Evolutionary conservation across 2,113 vertebrate species (phyloP), one percentile per base, ranked within the genome.

Genomic region (Indicator indicator): DNA sequence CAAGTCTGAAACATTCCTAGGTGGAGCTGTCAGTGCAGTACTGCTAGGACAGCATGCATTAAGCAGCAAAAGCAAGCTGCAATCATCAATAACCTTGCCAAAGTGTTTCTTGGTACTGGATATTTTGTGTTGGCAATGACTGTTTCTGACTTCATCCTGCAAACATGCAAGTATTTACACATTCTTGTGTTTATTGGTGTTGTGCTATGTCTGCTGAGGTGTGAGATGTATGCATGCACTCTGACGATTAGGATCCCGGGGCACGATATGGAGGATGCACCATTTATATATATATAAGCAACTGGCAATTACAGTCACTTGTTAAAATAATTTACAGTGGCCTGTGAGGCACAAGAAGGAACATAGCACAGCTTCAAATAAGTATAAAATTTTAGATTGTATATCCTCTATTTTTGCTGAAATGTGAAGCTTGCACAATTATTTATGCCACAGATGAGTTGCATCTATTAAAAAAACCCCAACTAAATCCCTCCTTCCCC

Each of bases 261-360:
- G 58, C 83, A 93, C 76, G 36, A 64, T 91, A 88, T 68, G 72
- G 36, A 83, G 19, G 83, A 68, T 75, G 82, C 82, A 89, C 87
- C 76, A 63, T 23, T 50, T 44, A 44, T 44, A 44, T 44, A 44
- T 88, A 54, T 74, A 42, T 46, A 80, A 91, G 69, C 79, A 94
- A 76, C 48, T 86, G 85, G 88, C 62, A 64, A 65, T 91, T 69
- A 62, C 3, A 95, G 93, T 91, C 88, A 78, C 94, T 88, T 86
- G 23, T 90, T 95, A 50, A 81, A 93, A 62, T 54, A 55, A 73
- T 88, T 94, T 90, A 83, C 65, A 88, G 90, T 73, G 91, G 95
- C 96, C 95, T 65, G 46, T 84, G 94, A 97, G 95, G 96, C 96
- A 97, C 96, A 83, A 90, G 62, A 88, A 94, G 40, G 80, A 97